phyloP scores from a whole-genome alignment of 2,113 vertebrate genomes.

The Anarhynchus alexandrinus region DNA sequence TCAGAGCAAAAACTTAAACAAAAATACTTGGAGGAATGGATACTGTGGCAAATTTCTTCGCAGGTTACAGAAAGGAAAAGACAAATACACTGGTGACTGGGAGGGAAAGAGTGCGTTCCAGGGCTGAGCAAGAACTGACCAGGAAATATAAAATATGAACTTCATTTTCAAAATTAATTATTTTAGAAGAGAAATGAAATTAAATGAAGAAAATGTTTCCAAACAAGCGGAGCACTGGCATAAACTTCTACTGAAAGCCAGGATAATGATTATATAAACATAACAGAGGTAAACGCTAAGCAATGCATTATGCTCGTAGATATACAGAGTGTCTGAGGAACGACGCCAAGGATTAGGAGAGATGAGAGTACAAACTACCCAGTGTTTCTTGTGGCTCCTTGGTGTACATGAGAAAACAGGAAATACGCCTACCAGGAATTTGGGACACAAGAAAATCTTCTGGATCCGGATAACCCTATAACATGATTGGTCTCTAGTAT shows the following conservation, averaged over 20 bases:
- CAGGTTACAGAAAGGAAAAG: background rate
- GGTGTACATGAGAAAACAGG: background rate
- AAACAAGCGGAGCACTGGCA: background rate
- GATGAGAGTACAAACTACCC: background rate
- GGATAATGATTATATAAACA: background rate
- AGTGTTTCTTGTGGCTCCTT: background rate
- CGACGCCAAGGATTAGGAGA: background rate
- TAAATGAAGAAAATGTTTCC: background rate
- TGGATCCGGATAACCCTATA: background rate
- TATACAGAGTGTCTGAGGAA: background rate
- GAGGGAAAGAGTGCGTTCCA: background rate
- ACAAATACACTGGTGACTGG: background rate
- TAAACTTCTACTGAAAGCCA: background rate
- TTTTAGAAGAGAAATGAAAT: background rate
- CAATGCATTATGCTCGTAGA: background rate
- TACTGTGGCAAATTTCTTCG: background rate
- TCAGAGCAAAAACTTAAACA: background rate
- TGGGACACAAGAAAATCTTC: background rate
- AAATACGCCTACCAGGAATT: background rate
- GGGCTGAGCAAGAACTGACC: background rate
- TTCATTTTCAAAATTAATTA: background rate
- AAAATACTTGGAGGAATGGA: background rate
- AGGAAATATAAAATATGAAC: background rate
- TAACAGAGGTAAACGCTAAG: background rate
- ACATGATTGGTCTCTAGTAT: background rate